Base-by-base conservation (phyloP, 1,140 invertebrate species). In the Drosophila nikananu region DNA sequence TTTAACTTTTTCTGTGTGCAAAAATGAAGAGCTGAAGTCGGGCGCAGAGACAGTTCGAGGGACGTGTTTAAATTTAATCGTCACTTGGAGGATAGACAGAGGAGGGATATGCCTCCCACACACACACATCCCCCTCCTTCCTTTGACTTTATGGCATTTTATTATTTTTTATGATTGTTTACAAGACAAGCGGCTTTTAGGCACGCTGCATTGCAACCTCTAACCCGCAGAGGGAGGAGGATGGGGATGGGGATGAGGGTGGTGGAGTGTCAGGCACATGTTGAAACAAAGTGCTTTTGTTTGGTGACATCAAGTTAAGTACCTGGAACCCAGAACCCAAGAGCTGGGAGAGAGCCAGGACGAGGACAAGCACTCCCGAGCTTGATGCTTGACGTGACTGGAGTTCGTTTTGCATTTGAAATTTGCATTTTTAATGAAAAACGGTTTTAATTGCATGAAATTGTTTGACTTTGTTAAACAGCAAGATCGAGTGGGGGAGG, bases 341-440 rank as follows among this genome's bases (percentile, higher is more conserved):
- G 54, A 81, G 42, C 46, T 30, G 19, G 1, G 27, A 15, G 51
- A 37, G 51, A 37, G 35, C 70, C 65, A 66, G 84, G 81, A 86
- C 78, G 81, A 84, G 81, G 78, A 80, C 84, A 84, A 87, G 75
- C 83, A 84, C 84, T 90, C 66, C 32, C 54, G 54, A 25, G 35
- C 54, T 77, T 77, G 84, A 83, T 86, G 77, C 84, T 81, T 90
- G 86, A 89, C 86, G 84, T 90, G 84, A 81, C 84, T 89, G 61
- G 81, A 89, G 86, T 90, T 79, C 78, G 81, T 81, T 90, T 90
- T 89, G 70, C 84, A 90, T 89, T 89, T 89, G 75, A 90, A 90
- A 89, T 89, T 89, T 89, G 86, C 84, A 89, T 89, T 89, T 89
- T 89, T 89, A 89, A 89, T 89, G 84, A 89, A 89, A 89, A 89